Evolutionary conservation across 2,888 invertebrate genomes (phyloP).

Genomic region (Ectobius pallidus): DNA sequence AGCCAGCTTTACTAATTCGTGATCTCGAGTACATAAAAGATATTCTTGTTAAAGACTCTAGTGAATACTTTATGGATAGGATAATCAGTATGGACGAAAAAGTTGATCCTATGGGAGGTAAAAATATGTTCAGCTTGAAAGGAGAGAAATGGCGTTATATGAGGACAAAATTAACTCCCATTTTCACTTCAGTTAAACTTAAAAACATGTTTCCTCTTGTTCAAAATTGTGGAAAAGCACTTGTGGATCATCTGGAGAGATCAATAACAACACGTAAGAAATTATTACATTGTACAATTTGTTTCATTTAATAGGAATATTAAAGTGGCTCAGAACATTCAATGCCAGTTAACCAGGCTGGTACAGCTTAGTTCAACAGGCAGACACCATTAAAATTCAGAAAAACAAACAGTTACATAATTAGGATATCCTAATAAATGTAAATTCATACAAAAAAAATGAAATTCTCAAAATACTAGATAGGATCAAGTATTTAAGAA

Average conservation of each 20-base stretch:
- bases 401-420: no score
- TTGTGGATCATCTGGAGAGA: not conserved
- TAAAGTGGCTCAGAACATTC: no score
- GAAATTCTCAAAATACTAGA: no score
- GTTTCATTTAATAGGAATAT: not conserved
- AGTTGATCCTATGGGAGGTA: constrained; percentile 2
- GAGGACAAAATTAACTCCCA: not conserved
- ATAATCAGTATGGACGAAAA: not conserved
- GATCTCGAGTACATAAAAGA: constrained; percentile 9
- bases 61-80: not conserved
- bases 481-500: no score
- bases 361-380: no score
- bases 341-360: no score
- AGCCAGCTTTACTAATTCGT: not conserved
- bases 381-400: no score
- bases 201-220: constrained; percentile 12
- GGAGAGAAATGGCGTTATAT: constrained; percentile 11
- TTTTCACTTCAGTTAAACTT: not conserved
- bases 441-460: no score
- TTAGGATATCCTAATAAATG: no score
- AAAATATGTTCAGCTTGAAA: not conserved
- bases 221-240: not conserved
- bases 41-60: constrained; percentile 8
- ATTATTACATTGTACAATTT: not conserved
- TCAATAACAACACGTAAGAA: not conserved